Evolutionary conservation across 2,888 invertebrate genomes (phyloP).

Genomic region (Norana najaformis): DNA sequence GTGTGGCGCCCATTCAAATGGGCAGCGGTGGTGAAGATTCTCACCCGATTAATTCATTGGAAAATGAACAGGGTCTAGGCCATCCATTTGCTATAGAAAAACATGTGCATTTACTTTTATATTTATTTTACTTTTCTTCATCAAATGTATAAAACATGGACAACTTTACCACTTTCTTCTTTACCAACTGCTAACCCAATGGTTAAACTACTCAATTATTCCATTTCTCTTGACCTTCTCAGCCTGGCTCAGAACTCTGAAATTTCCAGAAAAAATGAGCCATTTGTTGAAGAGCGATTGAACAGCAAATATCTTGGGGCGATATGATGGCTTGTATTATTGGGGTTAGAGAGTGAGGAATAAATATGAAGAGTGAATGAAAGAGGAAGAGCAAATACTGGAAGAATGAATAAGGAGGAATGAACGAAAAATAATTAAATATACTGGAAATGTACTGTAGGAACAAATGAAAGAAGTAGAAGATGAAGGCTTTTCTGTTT

Average conservation of each 20-base stretch:
- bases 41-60: too few species aligned
- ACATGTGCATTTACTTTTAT: too few species aligned
- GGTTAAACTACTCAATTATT: background rate
- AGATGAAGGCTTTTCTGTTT: background rate
- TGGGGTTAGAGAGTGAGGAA: background rate
- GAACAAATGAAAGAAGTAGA: background rate
- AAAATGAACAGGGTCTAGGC: too few species aligned
- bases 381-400: background rate
- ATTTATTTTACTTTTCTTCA: too few species aligned
- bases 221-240: background rate
- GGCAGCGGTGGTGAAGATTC: too few species aligned
- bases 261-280: background rate
- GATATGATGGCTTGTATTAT: background rate
- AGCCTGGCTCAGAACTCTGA: background rate
- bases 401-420: background rate
- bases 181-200: too few species aligned
- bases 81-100: too few species aligned
- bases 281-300: conserved; percentile 5
- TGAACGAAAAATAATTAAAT: background rate
- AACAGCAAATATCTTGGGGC: background rate
- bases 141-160: too few species aligned
- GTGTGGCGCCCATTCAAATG: too few species aligned
- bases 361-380: background rate
- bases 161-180: too few species aligned
- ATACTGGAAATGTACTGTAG: background rate